Conservation (phyloP, 1,140 invertebrate species). For the Euwallacea similis region DNA sequence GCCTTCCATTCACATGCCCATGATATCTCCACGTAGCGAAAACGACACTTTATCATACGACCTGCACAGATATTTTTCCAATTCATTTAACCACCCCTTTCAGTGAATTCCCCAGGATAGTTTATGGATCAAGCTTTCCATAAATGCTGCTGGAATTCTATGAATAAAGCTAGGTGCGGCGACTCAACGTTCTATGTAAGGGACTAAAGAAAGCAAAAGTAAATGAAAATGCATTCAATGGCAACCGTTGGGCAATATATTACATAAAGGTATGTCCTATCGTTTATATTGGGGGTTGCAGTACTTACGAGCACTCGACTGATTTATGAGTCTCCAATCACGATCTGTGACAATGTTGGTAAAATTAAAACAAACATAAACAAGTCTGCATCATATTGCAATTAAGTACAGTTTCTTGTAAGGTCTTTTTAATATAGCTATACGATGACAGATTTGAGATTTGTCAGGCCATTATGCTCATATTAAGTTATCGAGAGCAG, state of each 20-base stretch:
- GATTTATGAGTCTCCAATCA: neutral
- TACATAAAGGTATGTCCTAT: conserved; percentile 30
- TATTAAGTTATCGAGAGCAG: conserved; percentile 17
- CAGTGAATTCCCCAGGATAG: conserved; percentile 9
- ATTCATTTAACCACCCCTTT: conserved; percentile 14
- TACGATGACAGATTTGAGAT: conserved; percentile 23
- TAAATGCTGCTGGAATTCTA: conserved; percentile 30
- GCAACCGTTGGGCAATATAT: conserved; percentile 37
- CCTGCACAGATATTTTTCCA: conserved; percentile 7
- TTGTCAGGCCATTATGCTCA: conserved; percentile 21
- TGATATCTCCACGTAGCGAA: neutral
- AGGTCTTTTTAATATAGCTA: conserved; percentile 29
- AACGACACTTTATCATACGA: neutral
- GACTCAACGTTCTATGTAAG: conserved; percentile 19
- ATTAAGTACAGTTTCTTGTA: conserved; percentile 27
- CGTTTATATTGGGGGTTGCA: conserved; percentile 38
- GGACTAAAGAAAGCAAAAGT: conserved; percentile 39
- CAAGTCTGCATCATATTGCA: neutral
- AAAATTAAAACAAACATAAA: too few species aligned
- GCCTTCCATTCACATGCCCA: neutral
- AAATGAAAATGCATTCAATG: conserved; percentile 41
- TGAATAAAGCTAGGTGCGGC: conserved; percentile 34
- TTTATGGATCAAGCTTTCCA: conserved; percentile 18
- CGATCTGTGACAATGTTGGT: too few species aligned
- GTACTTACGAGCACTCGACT: conserved; percentile 33